A percentile compares a stretch with the other conserved stretches of the same genome.
Conservation (phyloP, 1,140 invertebrate species). For the Zaprionus vittiger region DNA sequence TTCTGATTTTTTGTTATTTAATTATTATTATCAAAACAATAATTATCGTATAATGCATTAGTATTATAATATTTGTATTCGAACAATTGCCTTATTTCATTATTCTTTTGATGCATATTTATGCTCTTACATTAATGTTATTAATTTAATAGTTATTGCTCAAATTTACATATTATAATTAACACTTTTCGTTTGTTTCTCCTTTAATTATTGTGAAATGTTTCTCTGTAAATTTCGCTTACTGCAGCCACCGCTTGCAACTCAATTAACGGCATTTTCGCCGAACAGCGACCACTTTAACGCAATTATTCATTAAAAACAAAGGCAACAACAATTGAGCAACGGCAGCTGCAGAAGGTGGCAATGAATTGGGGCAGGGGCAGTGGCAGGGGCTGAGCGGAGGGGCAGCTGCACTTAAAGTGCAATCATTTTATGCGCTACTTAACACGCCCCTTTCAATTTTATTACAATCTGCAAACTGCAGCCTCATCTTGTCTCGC, state of each 20-base stretch:
- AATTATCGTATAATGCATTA: neutral
- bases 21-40: too few relatives aligned
- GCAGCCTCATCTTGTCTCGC: conserved; percentile 12
- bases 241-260: conserved; percentile 42
- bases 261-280: conserved; percentile 71
- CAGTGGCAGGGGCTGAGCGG: neutral
- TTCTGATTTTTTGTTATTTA: too few relatives aligned
- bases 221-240: neutral
- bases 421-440: conserved; percentile 45
- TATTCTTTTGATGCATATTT: neutral
- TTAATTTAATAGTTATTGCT: neutral
- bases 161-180: neutral
- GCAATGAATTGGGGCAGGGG: neutral
- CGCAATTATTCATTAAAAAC: conserved; percentile 45
- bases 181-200: neutral
- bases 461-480: conserved; percentile 36
- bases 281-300: conserved; percentile 40
- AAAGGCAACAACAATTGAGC: conserved; percentile 13
- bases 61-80: neutral
- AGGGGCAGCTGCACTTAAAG: conserved; percentile 34
- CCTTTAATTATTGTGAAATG: neutral
- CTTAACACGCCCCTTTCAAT: conserved; percentile 36
- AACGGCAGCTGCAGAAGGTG: neutral
- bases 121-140: too few relatives aligned
- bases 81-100: neutral